A percentile compares a stretch with the other conserved stretches of the same genome.
phyloP scores from a whole-genome alignment of 1,140 invertebrate species.

The Holcopasites calliopsidis region DNA sequence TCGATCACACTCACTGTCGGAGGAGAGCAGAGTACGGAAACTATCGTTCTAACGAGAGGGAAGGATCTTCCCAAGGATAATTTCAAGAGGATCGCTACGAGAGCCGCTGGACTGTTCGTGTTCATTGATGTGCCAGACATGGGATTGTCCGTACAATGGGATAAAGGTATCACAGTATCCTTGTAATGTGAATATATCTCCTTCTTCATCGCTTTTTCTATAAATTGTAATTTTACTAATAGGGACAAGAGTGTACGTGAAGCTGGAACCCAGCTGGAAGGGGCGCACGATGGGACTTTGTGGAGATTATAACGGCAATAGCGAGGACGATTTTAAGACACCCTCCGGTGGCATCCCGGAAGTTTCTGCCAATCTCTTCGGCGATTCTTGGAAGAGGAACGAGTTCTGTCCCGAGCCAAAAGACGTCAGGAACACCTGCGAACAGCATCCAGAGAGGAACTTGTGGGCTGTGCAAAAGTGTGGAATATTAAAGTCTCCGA shows the following conservation, averaged over 20 bases:
- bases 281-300: slow-evolving; percentile 90
- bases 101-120: slow-evolving; percentile 86
- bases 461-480: slow-evolving; percentile 89
- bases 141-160: slow-evolving; percentile 92
- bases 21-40: slow-evolving; percentile 81
- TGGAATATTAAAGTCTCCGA: slow-evolving; percentile 84
- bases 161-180: slow-evolving; percentile 80
- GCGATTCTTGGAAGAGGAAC: slow-evolving; percentile 92
- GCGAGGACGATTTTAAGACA: slow-evolving; percentile 90
- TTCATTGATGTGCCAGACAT: slow-evolving; percentile 89
- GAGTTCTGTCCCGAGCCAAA: slow-evolving; percentile 84
- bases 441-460: slow-evolving; percentile 85
- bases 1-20: slow-evolving; percentile 85
- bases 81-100: slow-evolving; percentile 78
- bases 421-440: slow-evolving; percentile 84
- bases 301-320: slow-evolving; percentile 93
- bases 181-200: neutral
- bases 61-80: slow-evolving; percentile 69
- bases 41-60: slow-evolving; percentile 81
- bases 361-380: slow-evolving; percentile 87
- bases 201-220: neutral
- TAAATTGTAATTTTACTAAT: neutral
- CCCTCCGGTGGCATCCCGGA: slow-evolving; percentile 88
- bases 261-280: slow-evolving; percentile 87
- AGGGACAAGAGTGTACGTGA: slow-evolving; percentile 90